Conservation (phyloP, 2,113 vertebrate genomes). For the Clinocottus analis region DNA sequence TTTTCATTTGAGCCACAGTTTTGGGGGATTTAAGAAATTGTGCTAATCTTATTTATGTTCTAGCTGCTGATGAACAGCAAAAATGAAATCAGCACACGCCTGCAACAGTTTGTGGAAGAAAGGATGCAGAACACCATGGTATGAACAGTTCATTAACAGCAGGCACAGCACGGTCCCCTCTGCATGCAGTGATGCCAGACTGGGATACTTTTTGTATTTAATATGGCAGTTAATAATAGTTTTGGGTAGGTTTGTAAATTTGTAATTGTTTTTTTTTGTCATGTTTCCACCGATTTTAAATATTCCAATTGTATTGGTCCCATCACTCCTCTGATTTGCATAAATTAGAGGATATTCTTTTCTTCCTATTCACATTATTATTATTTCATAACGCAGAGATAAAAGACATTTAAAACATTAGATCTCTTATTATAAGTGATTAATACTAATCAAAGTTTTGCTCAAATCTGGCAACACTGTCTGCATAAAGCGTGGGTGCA, state of each 20-base stretch:
- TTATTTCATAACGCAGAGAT: neutral
- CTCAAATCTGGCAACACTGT: neutral
- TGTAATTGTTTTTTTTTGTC: neutral
- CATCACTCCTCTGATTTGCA: neutral
- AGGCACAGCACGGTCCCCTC: neutral
- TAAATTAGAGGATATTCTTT: neutral
- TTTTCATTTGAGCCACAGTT: neutral
- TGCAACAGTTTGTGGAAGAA: constrained; percentile 88
- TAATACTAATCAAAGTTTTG: neutral
- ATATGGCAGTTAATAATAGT: neutral
- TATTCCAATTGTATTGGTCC: neutral
- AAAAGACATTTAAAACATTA: neutral
- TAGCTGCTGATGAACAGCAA: constrained; percentile 63
- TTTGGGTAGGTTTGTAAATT: neutral
- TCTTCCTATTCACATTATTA: neutral
- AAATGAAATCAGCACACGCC: constrained; percentile 72
- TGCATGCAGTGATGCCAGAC: neutral
- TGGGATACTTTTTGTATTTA: no score
- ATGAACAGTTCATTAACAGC: constrained; percentile 40
- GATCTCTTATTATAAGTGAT: no score
- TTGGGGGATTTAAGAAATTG: neutral
- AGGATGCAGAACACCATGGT: constrained; percentile 92
- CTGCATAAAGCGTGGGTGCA: neutral
- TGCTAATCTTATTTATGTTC: constrained; percentile 7
- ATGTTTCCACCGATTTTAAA: neutral